These are phyloP conservation scores for Drosophila fuyamai DNA, from an alignment of 1,140 invertebrate species.

Conservation along the genomic window DNA sequence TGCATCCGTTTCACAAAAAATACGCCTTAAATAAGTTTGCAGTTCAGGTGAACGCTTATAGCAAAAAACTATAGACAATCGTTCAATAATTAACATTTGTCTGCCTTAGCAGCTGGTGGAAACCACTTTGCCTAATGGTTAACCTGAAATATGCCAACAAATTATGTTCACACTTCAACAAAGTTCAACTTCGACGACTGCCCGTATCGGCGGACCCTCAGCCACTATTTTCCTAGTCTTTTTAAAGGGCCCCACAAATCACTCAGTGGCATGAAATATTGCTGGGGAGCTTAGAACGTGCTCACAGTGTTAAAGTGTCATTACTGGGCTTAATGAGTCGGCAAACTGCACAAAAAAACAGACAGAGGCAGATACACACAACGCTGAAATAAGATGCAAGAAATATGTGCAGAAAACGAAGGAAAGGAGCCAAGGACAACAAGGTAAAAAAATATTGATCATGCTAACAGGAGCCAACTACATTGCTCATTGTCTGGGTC, in stretches of 20 bases:
- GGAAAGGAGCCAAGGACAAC: conserved; percentile 7
- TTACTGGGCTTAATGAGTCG: conserved; percentile 79
- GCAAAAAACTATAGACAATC: conserved; percentile 7
- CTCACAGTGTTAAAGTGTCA: conserved; percentile 79
- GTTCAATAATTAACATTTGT: conserved; percentile 39
- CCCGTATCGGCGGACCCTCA: conserved; percentile 17
- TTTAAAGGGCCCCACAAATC: conserved; percentile 64
- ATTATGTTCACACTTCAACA: conserved; percentile 74
- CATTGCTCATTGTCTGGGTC: conserved; percentile 72
- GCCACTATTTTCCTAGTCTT: not conserved
- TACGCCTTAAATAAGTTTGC: not conserved
- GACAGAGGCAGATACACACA: conserved; percentile 22
- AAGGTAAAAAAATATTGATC: conserved; percentile 59
- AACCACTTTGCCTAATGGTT: conserved; percentile 44
- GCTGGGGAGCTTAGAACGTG: conserved; percentile 70
- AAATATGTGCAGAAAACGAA: conserved; percentile 11
- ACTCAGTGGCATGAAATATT: conserved; percentile 80
- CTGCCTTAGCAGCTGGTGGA: conserved; percentile 48
- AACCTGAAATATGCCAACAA: conserved; percentile 64
- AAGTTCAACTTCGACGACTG: conserved; percentile 46
- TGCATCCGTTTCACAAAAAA: conserved; percentile 2
- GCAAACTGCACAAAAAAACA: conserved; percentile 41
- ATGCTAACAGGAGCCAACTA: conserved; percentile 56
- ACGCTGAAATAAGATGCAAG: conserved; percentile 8
- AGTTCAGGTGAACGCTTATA: too few species aligned